phyloP scores from a whole-genome alignment of 1,140 invertebrate species.

The Sitobion miscanthi region DNA sequence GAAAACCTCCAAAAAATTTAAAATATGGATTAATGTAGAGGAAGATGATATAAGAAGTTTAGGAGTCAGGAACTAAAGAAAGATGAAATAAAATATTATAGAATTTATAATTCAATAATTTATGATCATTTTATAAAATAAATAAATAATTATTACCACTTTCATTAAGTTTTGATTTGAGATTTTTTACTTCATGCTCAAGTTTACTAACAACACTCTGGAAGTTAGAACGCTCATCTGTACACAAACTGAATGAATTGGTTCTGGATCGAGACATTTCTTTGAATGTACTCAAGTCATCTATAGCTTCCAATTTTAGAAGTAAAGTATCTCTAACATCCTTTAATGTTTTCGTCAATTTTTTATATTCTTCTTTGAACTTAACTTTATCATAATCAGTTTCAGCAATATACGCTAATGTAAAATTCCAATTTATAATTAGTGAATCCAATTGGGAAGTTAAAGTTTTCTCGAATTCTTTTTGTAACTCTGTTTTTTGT shows the following conservation, averaged over 20 bases:
- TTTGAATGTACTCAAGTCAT: conserved; percentile 38
- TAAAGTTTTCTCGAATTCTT: conserved; percentile 46
- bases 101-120: too few relatives aligned
- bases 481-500: conserved; percentile 56
- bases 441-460: conserved; percentile 46
- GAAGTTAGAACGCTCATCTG: conserved; percentile 44
- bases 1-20: neutral
- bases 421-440: conserved; percentile 48
- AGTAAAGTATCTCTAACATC: conserved; percentile 51
- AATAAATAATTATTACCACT: conserved; percentile 18
- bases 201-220: conserved; percentile 50
- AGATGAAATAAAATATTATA: neutral
- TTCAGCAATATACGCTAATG: conserved; percentile 34
- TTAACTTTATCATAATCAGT: conserved; percentile 45
- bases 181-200: conserved; percentile 43
- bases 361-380: conserved; percentile 49
- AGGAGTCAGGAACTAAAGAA: neutral
- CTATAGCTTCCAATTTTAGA: conserved; percentile 40
- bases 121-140: too few relatives aligned
- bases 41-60: neutral
- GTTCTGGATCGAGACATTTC: conserved; percentile 50
- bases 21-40: neutral
- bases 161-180: conserved; percentile 51
- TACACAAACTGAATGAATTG: conserved; percentile 47
- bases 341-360: conserved; percentile 51